Evolutionary conservation across 1,140 invertebrate genomes (phyloP), one percentile per base, ranked within the genome.

Genomic region (Leptinotarsa undecemlineata): DNA sequence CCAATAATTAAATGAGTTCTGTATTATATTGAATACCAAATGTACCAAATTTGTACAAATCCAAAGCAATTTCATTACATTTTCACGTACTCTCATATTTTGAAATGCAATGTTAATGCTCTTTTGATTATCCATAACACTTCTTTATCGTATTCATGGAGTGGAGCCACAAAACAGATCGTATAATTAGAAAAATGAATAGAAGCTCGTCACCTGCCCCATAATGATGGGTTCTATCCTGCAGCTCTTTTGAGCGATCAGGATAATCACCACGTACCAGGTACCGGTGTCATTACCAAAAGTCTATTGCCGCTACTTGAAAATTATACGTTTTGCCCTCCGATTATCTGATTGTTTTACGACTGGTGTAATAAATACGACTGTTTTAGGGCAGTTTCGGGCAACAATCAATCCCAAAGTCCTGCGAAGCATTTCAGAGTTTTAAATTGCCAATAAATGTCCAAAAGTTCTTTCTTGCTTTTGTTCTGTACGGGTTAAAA

Each of bases 171-270:
- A 71, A 71, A 71, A 71, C 68, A 23, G 48, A 19, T 51, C 63
- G 47, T 61, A 48, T 74, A 76, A 76, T 77, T 77, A 69, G 64
- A 69, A 72, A 75, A 75, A 77, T 77, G 74, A 77, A 77, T 74
- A 77, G 76, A 47, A 48, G 73, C 71, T 19, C 73, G 66, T 69
- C 76, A 77, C 76, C 76, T 77, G 76, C 71, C 68, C 23, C 61
- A 72, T 75, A 77, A 57, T 57, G 76, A 75, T 64, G 68, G 76
- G 76, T 77, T 77, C 76, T 77, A 77, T 77, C 67, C 67, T 73
- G 63, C 71, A 73, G 72, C 69, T 75, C 75, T 76, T 71, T 68
- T 62, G 71, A 72, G 70, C 71, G 72, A 72, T 73, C 66, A 67
- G 68, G 60, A 48, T 76, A 76, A 76, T 76, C 68, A 76, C 67